These are phyloP conservation scores for Cetoscarus ocellatus DNA, from an alignment of 2,797 vertebrate genomes.

Conservation along the genomic window DNA sequence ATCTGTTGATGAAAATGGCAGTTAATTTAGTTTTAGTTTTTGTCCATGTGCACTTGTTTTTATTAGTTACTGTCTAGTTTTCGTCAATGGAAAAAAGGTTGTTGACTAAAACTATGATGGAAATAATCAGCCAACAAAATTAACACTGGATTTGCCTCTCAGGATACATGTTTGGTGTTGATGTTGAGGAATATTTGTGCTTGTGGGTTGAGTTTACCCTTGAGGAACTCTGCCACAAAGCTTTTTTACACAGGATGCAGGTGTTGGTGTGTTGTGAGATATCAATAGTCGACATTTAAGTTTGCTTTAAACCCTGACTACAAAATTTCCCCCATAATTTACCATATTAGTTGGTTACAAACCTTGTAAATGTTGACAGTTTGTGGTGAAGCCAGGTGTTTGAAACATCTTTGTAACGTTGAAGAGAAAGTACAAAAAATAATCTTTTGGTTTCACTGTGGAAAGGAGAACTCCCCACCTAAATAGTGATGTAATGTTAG, in stretches of 20 bases:
- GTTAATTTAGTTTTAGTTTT: too few relatives aligned
- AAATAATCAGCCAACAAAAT: too few relatives aligned
- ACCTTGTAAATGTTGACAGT: neutral
- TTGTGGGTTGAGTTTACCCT: too few relatives aligned
- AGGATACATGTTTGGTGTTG: neutral
- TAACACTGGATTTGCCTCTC: neutral
- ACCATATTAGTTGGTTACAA: neutral
- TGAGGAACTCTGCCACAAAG: neutral
- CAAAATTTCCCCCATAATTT: neutral
- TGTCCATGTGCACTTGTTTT: too few relatives aligned
- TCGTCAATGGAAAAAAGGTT: too few relatives aligned
- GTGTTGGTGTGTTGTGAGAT: neutral
- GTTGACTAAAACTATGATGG: too few relatives aligned
- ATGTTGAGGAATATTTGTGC: too few relatives aligned
- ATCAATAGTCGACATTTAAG: neutral
- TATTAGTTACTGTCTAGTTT: too few relatives aligned
- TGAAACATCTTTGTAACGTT: neutral
- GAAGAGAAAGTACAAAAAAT: neutral
- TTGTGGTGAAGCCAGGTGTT: neutral
- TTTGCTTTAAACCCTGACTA: neutral
- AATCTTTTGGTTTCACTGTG: neutral
- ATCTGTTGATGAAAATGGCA: too few relatives aligned
- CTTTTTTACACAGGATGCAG: neutral
- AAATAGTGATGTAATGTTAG: neutral
- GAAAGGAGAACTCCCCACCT: neutral